phyloP scores from a whole-genome alignment of 1,140 invertebrate species.

The Campoletis sonorensis region DNA sequence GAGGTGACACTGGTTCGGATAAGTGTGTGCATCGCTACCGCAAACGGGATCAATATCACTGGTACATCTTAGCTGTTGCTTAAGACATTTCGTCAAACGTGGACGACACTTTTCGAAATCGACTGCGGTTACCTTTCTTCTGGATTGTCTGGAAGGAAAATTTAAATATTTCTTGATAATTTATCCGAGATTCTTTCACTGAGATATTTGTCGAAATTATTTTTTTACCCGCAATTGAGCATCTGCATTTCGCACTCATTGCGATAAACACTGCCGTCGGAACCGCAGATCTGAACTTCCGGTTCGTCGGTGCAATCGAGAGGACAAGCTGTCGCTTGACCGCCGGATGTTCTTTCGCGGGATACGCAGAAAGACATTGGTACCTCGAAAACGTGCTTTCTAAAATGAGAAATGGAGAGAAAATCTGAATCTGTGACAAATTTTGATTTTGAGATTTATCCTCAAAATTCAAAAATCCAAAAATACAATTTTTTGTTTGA shows the following conservation, averaged over 20 bases:
- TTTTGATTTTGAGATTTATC: neutral
- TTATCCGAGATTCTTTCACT: no score
- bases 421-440: no score
- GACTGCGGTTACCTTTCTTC: constrained; percentile 82
- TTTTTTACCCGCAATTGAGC: constrained; percentile 90
- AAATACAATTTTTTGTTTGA: no score
- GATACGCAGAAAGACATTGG: constrained; percentile 92
- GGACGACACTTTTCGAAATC: constrained; percentile 86
- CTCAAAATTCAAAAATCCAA: neutral
- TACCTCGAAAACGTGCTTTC: constrained; percentile 93
- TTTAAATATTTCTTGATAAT: neutral
- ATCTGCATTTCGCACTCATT: constrained; percentile 94
- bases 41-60: constrained; percentile 85
- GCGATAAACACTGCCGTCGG: constrained; percentile 91
- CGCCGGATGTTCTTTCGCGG: constrained; percentile 83
- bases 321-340: constrained; percentile 80
- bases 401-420: constrained; percentile 73
- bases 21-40: constrained; percentile 89
- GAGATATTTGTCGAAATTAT: neutral
- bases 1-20: constrained; percentile 87
- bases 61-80: constrained; percentile 80
- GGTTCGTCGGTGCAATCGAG: constrained; percentile 81
- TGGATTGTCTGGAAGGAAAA: constrained; percentile 64
- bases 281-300: constrained; percentile 87
- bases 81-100: constrained; percentile 84